A percentile compares a stretch with the other conserved stretches of the same genome.
These are phyloP conservation scores for Glaucopsyche alexis DNA, from an alignment of 2,888 invertebrate genomes.

Conservation along the genomic window DNA sequence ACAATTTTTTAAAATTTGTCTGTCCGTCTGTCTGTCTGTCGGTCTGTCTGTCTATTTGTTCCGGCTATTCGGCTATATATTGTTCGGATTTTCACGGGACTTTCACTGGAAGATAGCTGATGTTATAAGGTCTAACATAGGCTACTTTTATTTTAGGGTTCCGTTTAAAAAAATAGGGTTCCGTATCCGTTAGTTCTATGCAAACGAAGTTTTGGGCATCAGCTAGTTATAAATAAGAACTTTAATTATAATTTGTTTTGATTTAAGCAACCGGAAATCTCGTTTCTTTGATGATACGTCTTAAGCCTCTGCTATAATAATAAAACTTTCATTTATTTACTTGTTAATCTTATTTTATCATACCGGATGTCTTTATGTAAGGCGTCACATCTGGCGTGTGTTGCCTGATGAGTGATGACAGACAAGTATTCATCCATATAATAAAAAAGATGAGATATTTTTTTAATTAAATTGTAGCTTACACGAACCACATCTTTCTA, in stretches of 20 bases:
- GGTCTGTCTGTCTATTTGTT: no score
- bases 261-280: slow-evolving; percentile 13
- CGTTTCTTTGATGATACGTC: neutral
- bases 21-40: no score
- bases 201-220: no score
- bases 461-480: neutral
- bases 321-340: slow-evolving; percentile 18
- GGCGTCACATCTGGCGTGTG: slow-evolving; percentile 6
- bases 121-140: no score
- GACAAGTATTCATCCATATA: neutral
- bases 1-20: no score
- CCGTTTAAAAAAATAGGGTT: no score
- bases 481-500: neutral
- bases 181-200: no score
- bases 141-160: no score
- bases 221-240: neutral
- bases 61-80: no score
- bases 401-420: neutral
- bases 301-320: neutral
- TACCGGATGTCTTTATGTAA: slow-evolving; percentile 5
- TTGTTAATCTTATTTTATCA: slow-evolving; percentile 13
- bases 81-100: no score
- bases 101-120: no score
- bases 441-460: neutral
- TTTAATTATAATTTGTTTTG: neutral